Conservation (phyloP, 2,797 vertebrate species). For the Liasis olivaceus region DNA sequence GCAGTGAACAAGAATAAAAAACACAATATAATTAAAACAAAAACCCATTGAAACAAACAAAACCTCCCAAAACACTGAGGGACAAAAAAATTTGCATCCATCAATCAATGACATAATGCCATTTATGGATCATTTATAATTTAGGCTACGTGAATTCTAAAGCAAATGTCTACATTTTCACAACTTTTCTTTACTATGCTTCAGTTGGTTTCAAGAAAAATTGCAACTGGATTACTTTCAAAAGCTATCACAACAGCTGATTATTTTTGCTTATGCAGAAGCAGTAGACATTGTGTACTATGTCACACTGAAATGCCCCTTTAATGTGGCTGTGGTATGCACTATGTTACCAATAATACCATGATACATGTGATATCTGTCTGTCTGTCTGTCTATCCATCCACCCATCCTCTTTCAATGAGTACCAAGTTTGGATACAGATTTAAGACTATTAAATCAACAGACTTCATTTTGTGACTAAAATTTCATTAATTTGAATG, state of each 20-base stretch:
- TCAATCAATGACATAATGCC: background rate
- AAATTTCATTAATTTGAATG: background rate
- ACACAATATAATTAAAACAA: background rate
- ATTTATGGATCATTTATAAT: background rate
- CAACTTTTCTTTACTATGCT: background rate
- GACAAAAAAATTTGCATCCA: background rate
- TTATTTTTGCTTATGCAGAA: background rate
- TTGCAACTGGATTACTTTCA: background rate
- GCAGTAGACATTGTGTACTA: background rate
- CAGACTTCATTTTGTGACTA: background rate
- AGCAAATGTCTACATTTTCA: background rate
- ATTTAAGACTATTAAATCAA: background rate
- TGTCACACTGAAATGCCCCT: background rate
- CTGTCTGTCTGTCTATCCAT: too few relatives aligned
- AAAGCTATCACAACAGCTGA: background rate
- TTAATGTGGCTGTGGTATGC: too few relatives aligned
- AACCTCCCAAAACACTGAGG: background rate
- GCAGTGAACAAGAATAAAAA: background rate
- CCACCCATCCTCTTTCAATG: too few relatives aligned
- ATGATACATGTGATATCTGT: too few relatives aligned
- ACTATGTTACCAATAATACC: too few relatives aligned
- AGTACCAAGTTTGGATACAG: background rate
- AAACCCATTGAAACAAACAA: background rate
- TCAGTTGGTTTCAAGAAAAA: background rate
- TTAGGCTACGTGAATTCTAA: background rate